These are phyloP conservation scores for Leucophora obtusa DNA, from an alignment of 2,888 invertebrate genomes.

Conservation along the genomic window DNA sequence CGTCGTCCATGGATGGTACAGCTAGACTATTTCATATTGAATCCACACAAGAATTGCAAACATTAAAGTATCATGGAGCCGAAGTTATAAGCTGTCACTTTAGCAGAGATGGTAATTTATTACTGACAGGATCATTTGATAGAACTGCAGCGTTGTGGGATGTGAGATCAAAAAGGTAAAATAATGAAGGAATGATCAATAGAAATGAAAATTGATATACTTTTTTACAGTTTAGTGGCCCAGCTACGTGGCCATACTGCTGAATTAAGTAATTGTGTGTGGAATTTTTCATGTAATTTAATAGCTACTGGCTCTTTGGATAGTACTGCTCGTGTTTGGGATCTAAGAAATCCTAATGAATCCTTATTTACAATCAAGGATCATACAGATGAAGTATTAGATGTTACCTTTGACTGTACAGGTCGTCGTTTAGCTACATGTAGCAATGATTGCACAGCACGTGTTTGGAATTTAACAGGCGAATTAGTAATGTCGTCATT, in stretches of 20 bases:
- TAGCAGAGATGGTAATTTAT: conserved; percentile 83
- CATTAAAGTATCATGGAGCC: conserved; percentile 84
- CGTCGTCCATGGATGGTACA: conserved; percentile 88
- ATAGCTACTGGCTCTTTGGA: conserved; percentile 86
- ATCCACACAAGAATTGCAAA: conserved; percentile 83
- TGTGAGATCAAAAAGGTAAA: conserved; percentile 82
- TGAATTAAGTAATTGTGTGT: conserved; percentile 85
- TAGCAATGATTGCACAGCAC: conserved; percentile 87
- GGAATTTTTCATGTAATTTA: conserved; percentile 83
- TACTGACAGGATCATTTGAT: conserved; percentile 90
- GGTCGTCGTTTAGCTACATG: conserved; percentile 86
- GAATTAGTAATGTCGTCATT: conserved; percentile 81
- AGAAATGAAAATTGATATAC: neutral
- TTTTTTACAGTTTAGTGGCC: conserved; percentile 80
- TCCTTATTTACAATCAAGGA: conserved; percentile 82
- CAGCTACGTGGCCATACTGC: conserved; percentile 83
- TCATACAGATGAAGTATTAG: conserved; percentile 86
- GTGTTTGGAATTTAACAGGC: conserved; percentile 83
- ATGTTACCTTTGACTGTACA: conserved; percentile 87
- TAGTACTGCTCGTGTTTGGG: conserved; percentile 86
- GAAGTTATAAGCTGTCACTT: conserved; percentile 88
- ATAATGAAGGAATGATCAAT: neutral
- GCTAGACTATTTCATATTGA: conserved; percentile 85
- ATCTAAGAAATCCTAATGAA: conserved; percentile 79
- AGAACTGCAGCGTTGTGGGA: conserved; percentile 88